These are phyloP conservation scores for Astyanax mexicanus DNA, from an alignment of 2,797 vertebrate genomes.

Conservation along the genomic window DNA sequence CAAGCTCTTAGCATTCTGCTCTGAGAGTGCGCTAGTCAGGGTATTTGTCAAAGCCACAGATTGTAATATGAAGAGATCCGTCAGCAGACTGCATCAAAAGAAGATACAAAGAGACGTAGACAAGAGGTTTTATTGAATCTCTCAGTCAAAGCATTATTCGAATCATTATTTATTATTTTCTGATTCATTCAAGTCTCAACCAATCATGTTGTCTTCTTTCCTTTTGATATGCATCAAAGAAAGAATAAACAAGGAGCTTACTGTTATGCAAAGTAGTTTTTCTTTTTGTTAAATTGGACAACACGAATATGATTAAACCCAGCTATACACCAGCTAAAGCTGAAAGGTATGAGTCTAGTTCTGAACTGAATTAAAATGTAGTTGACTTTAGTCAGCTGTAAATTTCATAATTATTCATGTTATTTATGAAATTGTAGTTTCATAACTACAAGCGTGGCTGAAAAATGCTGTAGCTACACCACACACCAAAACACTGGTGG, in stretches of 20 bases:
- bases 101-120: neutral
- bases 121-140: neutral
- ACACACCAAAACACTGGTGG: no score
- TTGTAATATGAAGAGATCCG: neutral
- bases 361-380: no score
- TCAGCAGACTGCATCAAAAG: neutral
- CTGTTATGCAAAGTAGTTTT: neutral
- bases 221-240: slow-evolving; percentile 10
- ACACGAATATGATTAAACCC: neutral
- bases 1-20: neutral
- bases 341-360: no score
- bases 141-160: neutral
- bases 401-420: no score
- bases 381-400: no score
- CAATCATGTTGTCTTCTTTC: neutral
- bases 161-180: neutral
- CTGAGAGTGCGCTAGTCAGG: neutral
- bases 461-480: no score
- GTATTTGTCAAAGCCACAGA: neutral
- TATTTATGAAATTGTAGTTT: no score
- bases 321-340: no score
- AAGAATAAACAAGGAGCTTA: neutral
- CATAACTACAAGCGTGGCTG: no score
- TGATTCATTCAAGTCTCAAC: neutral
- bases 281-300: neutral